These are phyloP conservation scores for Catocala fraxini DNA, from an alignment of 2,888 invertebrate genomes.

Conservation along the genomic window DNA sequence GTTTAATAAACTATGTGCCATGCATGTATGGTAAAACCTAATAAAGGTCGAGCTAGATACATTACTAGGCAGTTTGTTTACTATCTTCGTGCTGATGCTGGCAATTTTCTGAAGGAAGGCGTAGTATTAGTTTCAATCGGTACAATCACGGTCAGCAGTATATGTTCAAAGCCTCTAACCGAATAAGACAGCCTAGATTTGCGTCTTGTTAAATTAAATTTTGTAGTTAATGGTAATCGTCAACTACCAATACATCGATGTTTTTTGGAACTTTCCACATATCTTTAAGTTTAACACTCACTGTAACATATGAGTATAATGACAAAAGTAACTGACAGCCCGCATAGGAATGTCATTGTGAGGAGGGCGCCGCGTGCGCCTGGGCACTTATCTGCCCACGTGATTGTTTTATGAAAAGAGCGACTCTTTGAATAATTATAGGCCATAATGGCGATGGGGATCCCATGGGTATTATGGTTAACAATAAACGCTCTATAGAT, in stretches of 20 bases:
- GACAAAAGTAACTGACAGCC: slow-evolving; percentile 33
- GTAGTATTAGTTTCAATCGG: no score
- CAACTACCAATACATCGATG: no score
- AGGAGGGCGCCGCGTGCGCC: slow-evolving; percentile 39
- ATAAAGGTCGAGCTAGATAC: no score
- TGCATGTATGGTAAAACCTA: no score
- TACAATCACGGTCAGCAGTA: no score
- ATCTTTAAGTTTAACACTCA: neutral
- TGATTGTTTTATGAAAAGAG: slow-evolving; percentile 51
- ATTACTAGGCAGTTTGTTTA: no score
- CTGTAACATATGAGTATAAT: slow-evolving; percentile 17
- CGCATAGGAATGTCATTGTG: slow-evolving; percentile 52
- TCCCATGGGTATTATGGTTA: slow-evolving; percentile 27
- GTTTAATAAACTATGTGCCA: no score
- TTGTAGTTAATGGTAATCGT: neutral
- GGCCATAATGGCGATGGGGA: slow-evolving; percentile 25
- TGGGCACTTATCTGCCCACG: slow-evolving; percentile 48
- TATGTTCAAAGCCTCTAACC: no score
- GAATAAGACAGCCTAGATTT: no score
- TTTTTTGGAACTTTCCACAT: neutral
- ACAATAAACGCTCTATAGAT: slow-evolving; percentile 24
- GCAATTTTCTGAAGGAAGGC: no score
- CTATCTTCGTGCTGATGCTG: no score
- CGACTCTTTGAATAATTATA: slow-evolving; percentile 49
- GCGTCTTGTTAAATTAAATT: no score